Evolutionary conservation across 2,113 vertebrate species (phyloP), one percentile per base, ranked within the genome.

Genomic region (Bambusicola thoracicus): DNA sequence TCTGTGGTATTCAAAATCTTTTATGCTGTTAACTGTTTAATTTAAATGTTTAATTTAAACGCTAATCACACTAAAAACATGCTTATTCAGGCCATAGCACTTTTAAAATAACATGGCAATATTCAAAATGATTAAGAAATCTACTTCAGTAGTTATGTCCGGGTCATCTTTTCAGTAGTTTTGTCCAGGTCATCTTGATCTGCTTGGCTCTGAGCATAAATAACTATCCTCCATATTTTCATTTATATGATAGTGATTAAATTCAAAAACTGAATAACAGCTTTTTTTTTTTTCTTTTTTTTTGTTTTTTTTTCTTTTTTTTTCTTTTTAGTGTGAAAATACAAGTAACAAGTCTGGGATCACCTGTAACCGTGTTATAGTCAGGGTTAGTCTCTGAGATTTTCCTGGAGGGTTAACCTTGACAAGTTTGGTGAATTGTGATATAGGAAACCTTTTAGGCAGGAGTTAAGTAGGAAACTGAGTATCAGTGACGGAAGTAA

Each of bases 391-490:
- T 92, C n/a, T 4, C 8, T 67, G 13, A 12, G 4, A 81, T 89
- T 34, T 94, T 95, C 48, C 29, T 87, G 68, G 73, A 90, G 34
- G 29, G 30, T 53, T 92, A 81, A 69, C 32, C 58, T 97, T 87
- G 81, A 92, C 85, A 87, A 77, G 69, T 53, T 83, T 82, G 43
- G 27, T 46, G 90, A 95, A 87, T 59, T 89, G 40, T 91, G 56
- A 95, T 92, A 46, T 58, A 84, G 82, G 73, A 95, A 94, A 91
- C 80, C 36, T 53, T 86, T 91, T n/a, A 85, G 83, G 65, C 43
- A 72, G 67, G 48, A 94, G 67, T 88, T 93, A 82, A 93, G 88
- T 87, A 93, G 81, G 85, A 94, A 97, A 87, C 76, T 93, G 68
- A 96, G 95, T 94, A 61, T 78, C 58, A 34, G 70, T 85, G 62